Conservation (phyloP, 92 coral and sea anemone species). For the Palythoa caribaeorum region DNA sequence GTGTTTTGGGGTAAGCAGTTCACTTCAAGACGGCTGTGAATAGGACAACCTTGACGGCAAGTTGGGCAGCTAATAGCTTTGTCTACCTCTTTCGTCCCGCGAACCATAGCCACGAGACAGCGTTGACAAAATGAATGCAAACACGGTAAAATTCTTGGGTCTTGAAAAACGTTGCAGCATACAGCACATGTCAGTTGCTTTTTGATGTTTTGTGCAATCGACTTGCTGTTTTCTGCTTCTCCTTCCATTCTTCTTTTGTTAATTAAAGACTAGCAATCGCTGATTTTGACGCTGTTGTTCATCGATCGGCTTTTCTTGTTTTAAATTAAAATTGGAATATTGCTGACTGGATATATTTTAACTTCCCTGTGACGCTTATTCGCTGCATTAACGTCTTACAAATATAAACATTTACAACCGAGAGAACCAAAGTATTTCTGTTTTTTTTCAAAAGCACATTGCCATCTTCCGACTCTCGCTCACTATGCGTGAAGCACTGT, state of each 20-base stretch:
- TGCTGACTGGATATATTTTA: too few species aligned
- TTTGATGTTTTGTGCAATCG: conserved; percentile 53
- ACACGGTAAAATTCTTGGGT: conserved; percentile 73
- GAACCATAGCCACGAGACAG: conserved; percentile 62
- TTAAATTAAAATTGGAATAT: too few species aligned
- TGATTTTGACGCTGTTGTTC: background rate
- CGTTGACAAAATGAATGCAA: conserved; percentile 71
- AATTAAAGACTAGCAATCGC: background rate
- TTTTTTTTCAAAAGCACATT: background rate
- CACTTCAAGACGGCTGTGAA: conserved; percentile 59
- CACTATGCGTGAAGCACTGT: background rate
- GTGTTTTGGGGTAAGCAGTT: conserved; percentile 64
- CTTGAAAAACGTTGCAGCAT: conserved; percentile 54
- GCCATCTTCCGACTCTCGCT: background rate
- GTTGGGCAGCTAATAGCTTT: conserved; percentile 58
- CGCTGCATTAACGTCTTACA: background rate
- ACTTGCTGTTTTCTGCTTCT: conserved; percentile 23
- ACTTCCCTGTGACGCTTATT: too few species aligned
- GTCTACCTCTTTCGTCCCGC: conserved; percentile 46
- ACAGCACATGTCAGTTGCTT: conserved; percentile 62
- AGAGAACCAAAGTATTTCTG: background rate
- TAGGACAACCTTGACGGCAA: conserved; percentile 43
- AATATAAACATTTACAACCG: background rate
- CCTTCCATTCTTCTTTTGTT: background rate
- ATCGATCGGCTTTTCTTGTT: too few species aligned